A percentile compares a stretch with the other conserved stretches of the same genome.
These are phyloP conservation scores for Theocolax elegans DNA, from an alignment of 1,140 invertebrate genomes.

Conservation along the genomic window DNA sequence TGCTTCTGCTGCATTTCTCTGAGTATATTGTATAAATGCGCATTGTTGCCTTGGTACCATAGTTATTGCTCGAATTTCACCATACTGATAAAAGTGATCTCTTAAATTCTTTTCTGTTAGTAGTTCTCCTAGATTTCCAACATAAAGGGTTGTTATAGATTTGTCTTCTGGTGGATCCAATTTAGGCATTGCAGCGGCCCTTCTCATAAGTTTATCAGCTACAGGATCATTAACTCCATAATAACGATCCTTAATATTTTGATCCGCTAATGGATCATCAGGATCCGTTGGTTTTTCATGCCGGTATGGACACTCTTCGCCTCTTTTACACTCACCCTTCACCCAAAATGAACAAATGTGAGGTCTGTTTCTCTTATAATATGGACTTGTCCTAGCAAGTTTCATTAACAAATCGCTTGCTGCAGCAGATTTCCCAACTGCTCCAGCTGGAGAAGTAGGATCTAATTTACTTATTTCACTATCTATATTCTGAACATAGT, in stretches of 20 bases:
- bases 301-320: conserved; percentile 99
- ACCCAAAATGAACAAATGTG: conserved; percentile 99
- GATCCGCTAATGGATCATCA: conserved; percentile 98
- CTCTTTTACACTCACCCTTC: conserved; percentile 98
- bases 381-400: conserved; percentile 95
- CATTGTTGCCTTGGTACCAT: conserved; percentile 94
- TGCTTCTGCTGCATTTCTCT: conserved; percentile 86
- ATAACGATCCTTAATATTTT: conserved; percentile 99
- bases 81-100: conserved; percentile 98
- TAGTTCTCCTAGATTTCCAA: conserved; percentile 91
- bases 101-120: conserved; percentile 91
- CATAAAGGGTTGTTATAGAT: conserved; percentile 95
- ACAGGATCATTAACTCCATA: conserved; percentile 99
- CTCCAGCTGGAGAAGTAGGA: conserved; percentile 73
- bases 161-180: conserved; percentile 95
- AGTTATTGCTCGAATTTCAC: conserved; percentile 95
- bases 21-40: conserved; percentile 97
- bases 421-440: conserved; percentile 78
- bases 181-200: conserved; percentile 94
- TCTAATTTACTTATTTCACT: conserved; percentile 75
- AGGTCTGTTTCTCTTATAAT: conserved; percentile 98
- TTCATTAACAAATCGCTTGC: conserved; percentile 92
- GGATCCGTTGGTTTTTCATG: conserved; percentile 99
- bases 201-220: conserved; percentile 95
- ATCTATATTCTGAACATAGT: conserved; percentile 96